These are phyloP conservation scores for Eubucco bourcierii DNA, from an alignment of 2,113 vertebrate genomes.

Conservation along the genomic window DNA sequence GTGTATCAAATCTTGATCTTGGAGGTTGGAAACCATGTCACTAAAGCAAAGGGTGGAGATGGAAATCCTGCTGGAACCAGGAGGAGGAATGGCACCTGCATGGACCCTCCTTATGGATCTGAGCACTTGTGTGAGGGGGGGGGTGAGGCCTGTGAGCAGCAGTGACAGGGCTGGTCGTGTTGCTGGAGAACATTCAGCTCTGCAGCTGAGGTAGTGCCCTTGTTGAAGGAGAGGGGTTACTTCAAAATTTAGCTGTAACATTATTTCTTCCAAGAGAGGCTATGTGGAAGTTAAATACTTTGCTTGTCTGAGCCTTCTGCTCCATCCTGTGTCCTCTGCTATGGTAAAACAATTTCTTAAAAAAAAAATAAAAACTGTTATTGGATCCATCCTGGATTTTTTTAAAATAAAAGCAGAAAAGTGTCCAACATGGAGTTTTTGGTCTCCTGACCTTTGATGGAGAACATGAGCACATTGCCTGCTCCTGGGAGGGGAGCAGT, in stretches of 20 bases:
- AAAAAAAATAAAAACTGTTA: slow-evolving; percentile 64
- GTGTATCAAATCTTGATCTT: slow-evolving; percentile 31
- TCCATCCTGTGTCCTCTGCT: slow-evolving; percentile 64
- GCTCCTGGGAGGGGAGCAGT: neutral
- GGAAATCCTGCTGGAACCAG: neutral
- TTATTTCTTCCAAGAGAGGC: slow-evolving; percentile 16
- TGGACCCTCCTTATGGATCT: neutral
- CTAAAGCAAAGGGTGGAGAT: neutral
- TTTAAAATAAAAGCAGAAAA: slow-evolving; percentile 70
- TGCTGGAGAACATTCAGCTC: neutral
- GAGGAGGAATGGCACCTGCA: neutral
- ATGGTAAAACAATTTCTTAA: slow-evolving; percentile 57
- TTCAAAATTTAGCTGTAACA: slow-evolving; percentile 20
- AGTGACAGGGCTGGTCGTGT: neutral
- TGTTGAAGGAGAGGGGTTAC: neutral
- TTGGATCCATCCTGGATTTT: slow-evolving; percentile 68
- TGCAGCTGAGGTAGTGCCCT: slow-evolving; percentile 15
- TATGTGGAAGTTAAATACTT: neutral
- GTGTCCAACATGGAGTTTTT: neutral
- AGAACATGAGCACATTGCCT: rapidly evolving
- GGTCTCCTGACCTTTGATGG: neutral
- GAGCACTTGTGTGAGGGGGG: neutral
- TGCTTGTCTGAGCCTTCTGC: slow-evolving; percentile 63
- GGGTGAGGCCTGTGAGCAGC: neutral
- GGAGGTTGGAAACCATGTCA: slow-evolving; percentile 45